A percentile compares a stretch with the other conserved stretches of the same genome.
These are phyloP conservation scores for Temnothorax nylanderi DNA, from an alignment of 1,140 invertebrate species.

Conservation along the genomic window DNA sequence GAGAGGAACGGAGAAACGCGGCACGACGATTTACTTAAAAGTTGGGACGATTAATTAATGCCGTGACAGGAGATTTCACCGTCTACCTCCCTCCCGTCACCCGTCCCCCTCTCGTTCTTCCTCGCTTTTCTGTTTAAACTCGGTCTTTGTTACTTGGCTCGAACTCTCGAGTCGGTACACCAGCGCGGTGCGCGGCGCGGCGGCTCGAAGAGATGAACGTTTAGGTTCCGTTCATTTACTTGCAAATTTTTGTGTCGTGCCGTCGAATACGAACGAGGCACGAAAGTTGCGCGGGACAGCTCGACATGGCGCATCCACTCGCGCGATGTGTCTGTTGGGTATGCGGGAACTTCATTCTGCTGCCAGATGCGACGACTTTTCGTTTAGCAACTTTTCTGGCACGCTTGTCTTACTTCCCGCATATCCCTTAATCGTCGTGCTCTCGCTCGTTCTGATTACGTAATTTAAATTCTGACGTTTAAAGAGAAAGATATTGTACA, in stretches of 20 bases:
- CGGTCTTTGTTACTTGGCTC: conserved; percentile 58
- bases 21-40: conserved; percentile 78
- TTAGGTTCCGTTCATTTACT: conserved; percentile 68
- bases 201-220: conserved; percentile 60
- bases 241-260: conserved; percentile 68
- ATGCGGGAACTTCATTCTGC: conserved; percentile 24
- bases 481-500: neutral
- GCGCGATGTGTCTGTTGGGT: conserved; percentile 20
- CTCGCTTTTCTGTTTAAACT: conserved; percentile 61
- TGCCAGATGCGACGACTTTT: conserved; percentile 46
- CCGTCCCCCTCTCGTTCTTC: conserved; percentile 20
- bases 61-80: conserved; percentile 54
- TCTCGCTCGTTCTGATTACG: neutral
- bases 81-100: conserved; percentile 39
- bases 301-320: neutral
- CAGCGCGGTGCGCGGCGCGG: no score
- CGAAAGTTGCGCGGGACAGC: conserved; percentile 49
- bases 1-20: neutral
- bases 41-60: conserved; percentile 80
- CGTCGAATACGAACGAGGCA: conserved; percentile 54
- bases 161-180: conserved; percentile 40
- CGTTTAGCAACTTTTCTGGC: conserved; percentile 40
- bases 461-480: conserved; percentile 2
- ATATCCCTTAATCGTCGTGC: neutral
- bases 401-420: conserved; percentile 9